phyloP scores from a whole-genome alignment of 2,113 vertebrate genomes.

The Sinocyclocheilus anophthalmus region DNA sequence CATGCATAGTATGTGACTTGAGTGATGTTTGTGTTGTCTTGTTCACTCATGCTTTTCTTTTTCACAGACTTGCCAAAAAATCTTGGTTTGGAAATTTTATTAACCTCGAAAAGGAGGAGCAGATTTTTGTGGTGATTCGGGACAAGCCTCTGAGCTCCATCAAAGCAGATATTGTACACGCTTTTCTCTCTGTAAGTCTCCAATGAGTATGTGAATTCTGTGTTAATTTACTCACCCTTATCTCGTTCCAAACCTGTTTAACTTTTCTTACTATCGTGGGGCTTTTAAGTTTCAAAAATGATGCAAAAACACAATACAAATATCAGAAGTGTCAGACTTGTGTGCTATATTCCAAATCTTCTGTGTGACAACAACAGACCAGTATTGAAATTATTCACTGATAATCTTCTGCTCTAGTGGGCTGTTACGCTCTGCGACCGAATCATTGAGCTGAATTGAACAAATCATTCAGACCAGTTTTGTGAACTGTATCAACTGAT shows the following conservation, averaged over 20 bases:
- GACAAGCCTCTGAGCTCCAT: slow-evolving; percentile 98
- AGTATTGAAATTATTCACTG: not conserved
- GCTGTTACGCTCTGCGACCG: not conserved
- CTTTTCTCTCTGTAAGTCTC: slow-evolving; percentile 91
- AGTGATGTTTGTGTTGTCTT: not conserved
- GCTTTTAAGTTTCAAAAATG: not conserved
- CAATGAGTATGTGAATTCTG: not conserved
- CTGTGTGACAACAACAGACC: not conserved
- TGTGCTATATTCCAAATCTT: not conserved
- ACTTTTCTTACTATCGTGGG: not conserved
- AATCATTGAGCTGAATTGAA: not conserved
- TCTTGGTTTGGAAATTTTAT: slow-evolving; percentile 99
- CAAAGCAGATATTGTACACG: slow-evolving; percentile 97
- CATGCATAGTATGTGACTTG: too few species aligned
- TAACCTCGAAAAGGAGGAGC: slow-evolving; percentile 96
- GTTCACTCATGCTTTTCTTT: not conserved
- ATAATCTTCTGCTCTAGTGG: slow-evolving; percentile 4
- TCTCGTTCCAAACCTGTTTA: not conserved
- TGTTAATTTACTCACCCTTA: not conserved
- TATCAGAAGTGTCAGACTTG: not conserved
- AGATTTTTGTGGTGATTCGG: slow-evolving; percentile 96
- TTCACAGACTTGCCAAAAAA: slow-evolving; percentile 93
- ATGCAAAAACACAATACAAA: not conserved
- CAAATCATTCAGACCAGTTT: not conserved
- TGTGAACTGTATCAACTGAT: not conserved